Evolutionary conservation across 1,140 invertebrate genomes (phyloP), one percentile per base, ranked within the genome.

Genomic region (Maconellicoccus hirsutus): DNA sequence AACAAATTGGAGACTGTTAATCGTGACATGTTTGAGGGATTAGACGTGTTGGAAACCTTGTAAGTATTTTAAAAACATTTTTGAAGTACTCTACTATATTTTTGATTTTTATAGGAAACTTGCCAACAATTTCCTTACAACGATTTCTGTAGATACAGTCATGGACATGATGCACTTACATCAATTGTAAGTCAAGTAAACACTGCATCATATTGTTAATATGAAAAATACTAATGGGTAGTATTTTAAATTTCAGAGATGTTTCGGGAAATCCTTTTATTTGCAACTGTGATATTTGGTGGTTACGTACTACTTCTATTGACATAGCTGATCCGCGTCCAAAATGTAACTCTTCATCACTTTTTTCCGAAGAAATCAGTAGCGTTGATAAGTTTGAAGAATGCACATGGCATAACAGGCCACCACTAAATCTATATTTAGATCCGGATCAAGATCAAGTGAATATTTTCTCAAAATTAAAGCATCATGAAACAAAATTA

Each of bases 211-310:
- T n/a, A n/a, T n/a, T n/a, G n/a, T 33, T 1, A 29, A 21, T 27
- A 4, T 33, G 16, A 33, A 14, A 29, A 70, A n/a, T 16, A 70
- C 12, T 38, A 69, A 42, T 7, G 73, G 27, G 59, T 38, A 66
- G 69, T 74, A 61, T 59, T 71, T 70, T 39, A 33, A 71, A 66
- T 61, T 81, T 84, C 79, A 91, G 89, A 59, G 88, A 92, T 76
- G 80, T 92, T 74, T 87, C 87, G 26, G 84, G 82, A 66, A 92
- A 92, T 80, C 89, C 87, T 1, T 81, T 93, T 76, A 84, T 86
- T 70, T 94, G 92, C 78, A 88, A 94, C 76, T 94, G 92, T 77
- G 84, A 89, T 42, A 77, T 93, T 0, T 82, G 88, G 42, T 93
- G 91, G 91, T 81, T 93, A 0, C 83, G 88, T 6, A 86, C 10